phyloP scores from a whole-genome alignment of 2,797 vertebrate genomes.

The Silurus aristotelis region DNA sequence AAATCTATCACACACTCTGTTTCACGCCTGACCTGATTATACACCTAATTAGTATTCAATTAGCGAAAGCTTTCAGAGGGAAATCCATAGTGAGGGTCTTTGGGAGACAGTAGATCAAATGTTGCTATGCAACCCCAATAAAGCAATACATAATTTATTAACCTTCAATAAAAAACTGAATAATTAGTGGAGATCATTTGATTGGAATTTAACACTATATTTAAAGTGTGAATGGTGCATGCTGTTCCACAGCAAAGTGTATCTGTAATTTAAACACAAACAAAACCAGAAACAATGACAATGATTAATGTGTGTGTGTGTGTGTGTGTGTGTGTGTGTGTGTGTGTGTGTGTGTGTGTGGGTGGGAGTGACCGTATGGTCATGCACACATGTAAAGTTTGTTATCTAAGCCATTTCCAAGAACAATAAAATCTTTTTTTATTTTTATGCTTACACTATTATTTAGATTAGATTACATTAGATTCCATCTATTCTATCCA shows the following conservation, averaged over 20 bases:
- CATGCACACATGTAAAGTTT: too few species aligned
- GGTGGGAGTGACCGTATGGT: too few species aligned
- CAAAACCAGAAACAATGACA: background rate
- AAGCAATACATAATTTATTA: constrained; percentile 21
- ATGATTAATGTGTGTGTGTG: background rate
- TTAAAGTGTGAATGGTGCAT: background rate
- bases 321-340: too few species aligned
- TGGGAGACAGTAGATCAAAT: constrained; percentile 11
- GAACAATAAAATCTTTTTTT: too few species aligned
- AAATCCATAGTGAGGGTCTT: constrained; percentile 11
- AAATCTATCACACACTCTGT: too few species aligned
- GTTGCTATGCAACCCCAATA: background rate
- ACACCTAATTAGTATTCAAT: background rate
- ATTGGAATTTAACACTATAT: background rate
- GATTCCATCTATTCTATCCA: too few species aligned
- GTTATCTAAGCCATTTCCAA: too few species aligned
- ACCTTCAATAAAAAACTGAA: background rate
- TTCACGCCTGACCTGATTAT: background rate
- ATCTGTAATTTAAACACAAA: background rate
- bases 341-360: too few species aligned
- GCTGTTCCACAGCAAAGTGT: background rate
- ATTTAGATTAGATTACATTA: too few species aligned
- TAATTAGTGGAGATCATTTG: constrained; percentile 12
- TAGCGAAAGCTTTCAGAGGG: background rate
- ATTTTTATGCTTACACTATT: too few species aligned